phyloP scores from a whole-genome alignment of 2,888 invertebrate genomes.

The Erebia epiphron region DNA sequence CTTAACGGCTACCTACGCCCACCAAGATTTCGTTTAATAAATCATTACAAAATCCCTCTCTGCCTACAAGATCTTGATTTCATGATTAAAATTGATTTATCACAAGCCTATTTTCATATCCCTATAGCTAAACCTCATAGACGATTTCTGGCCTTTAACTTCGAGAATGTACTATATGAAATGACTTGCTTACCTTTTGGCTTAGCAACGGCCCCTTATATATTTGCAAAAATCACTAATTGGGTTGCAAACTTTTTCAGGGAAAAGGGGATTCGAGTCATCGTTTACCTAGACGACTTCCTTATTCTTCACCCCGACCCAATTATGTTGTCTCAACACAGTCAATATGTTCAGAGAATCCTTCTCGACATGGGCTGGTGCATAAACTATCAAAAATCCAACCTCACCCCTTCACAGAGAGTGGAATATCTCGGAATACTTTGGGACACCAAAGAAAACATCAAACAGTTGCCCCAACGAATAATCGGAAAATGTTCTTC shows the following conservation, averaged over 20 bases:
- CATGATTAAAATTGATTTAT: not conserved
- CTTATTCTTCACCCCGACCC: not conserved
- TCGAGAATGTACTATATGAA: not conserved
- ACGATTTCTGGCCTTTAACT: not conserved
- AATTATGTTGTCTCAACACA: not conserved
- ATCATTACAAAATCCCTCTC: not conserved
- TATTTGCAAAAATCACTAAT: not conserved
- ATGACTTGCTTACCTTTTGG: not conserved
- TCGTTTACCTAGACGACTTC: slow-evolving; percentile 2
- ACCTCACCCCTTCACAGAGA: not conserved
- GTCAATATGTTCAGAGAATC: not conserved
- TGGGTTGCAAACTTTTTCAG: slow-evolving; percentile 3
- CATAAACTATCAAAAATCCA: slow-evolving; percentile 2
- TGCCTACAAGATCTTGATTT: not conserved
- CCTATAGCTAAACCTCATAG: not conserved
- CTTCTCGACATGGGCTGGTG: slow-evolving; percentile 1
- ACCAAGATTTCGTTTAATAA: slow-evolving; percentile 3
- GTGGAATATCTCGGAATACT: not conserved
- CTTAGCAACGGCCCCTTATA: not conserved
- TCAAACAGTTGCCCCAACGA: not conserved
- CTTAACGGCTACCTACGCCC: not conserved
- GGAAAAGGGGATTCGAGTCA: not conserved
- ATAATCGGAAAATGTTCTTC: not conserved
- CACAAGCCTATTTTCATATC: not conserved
- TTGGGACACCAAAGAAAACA: not conserved